Evolutionary conservation across 1,140 invertebrate genomes (phyloP), one percentile per base, ranked within the genome.

Genomic region (Ceratitis capitata): DNA sequence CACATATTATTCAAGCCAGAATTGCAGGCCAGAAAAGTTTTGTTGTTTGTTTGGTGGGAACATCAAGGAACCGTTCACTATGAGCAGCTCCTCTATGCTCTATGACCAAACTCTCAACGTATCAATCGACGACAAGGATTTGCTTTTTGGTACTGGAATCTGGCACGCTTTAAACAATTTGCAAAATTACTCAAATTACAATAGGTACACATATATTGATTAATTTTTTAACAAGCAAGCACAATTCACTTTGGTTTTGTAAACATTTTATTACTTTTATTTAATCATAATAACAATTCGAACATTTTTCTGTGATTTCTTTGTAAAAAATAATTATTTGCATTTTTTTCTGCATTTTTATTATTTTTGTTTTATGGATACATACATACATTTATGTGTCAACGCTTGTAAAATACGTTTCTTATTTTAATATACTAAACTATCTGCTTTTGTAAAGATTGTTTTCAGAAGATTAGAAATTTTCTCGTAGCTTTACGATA

Each of bases 231-330:
- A 51, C 4, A 56, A 39, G 5, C 32, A 19, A 32, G 23, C n/a
- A 78, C 39, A 78, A 78, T 78, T 45, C 3, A 0, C 19, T 45
- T 78, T 78, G 69, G 69, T 83, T 83, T 83, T 83, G 42, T n/a
- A 51, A 49, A 83, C 6, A 83, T 53, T 83, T 51, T 51, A 53
- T 83, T 83, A 51, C 32, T 83, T 16, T n/a, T n/a, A n/a, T 83
- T 83, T 83, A 82, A 47, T 82, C 35, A 82, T 47, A 19, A 53
- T 83, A 78, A 78, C 69, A 78, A 45, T 45, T 78, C 69, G 69
- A 23, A 78, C 69, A 45, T 78, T 78, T 42, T 7, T 78, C 64
- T 19, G 39, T 45, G 2, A 45, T 45, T 23, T 45, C 7, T 78
- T 45, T 45, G 69, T 78, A 78, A 39, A 64, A 78, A 78, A 78